Conservation (phyloP, 2,113 vertebrate genomes). For the Epinephelus moara region DNA sequence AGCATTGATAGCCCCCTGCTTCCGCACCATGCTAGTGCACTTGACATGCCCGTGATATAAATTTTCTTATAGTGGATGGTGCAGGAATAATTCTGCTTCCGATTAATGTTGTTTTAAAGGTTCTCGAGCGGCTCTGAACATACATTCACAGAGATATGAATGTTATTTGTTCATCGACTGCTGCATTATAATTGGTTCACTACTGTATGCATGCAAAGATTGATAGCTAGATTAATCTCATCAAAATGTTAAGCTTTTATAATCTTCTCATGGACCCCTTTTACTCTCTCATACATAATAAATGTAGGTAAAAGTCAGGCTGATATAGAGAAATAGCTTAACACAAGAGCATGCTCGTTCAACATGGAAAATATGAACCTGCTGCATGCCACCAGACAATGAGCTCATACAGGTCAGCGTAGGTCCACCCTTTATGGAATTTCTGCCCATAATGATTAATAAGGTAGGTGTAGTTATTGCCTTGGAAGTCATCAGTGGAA, state of each 20-base stretch:
- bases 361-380: slow-evolving; percentile 47
- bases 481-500: slow-evolving; percentile 66
- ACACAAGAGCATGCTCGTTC: slow-evolving; percentile 35
- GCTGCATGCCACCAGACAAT: slow-evolving; percentile 60
- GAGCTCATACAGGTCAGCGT: slow-evolving; percentile 67
- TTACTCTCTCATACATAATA: slow-evolving; percentile 79
- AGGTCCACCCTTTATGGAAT: slow-evolving; percentile 72
- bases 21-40: slow-evolving; percentile 2
- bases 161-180: slow-evolving; percentile 58
- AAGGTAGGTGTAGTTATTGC: slow-evolving; percentile 69
- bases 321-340: slow-evolving; percentile 56
- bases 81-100: slow-evolving; percentile 18
- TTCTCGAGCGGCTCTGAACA: slow-evolving; percentile 4
- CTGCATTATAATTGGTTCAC: slow-evolving; percentile 54
- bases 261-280: slow-evolving; percentile 75
- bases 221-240: slow-evolving; percentile 75
- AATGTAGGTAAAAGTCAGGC: slow-evolving; percentile 74
- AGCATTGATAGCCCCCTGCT: slow-evolving; percentile 50
- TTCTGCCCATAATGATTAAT: slow-evolving; percentile 81
- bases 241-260: slow-evolving; percentile 81
- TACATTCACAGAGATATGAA: slow-evolving; percentile 29
- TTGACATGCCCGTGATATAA: slow-evolving; percentile 25
- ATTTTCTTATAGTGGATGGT: slow-evolving; percentile 6
- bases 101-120: slow-evolving; percentile 1
- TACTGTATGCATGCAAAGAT: slow-evolving; percentile 60